These are phyloP conservation scores for Artemia sinica DNA, from an alignment of 2,888 invertebrate genomes.

Conservation along the genomic window DNA sequence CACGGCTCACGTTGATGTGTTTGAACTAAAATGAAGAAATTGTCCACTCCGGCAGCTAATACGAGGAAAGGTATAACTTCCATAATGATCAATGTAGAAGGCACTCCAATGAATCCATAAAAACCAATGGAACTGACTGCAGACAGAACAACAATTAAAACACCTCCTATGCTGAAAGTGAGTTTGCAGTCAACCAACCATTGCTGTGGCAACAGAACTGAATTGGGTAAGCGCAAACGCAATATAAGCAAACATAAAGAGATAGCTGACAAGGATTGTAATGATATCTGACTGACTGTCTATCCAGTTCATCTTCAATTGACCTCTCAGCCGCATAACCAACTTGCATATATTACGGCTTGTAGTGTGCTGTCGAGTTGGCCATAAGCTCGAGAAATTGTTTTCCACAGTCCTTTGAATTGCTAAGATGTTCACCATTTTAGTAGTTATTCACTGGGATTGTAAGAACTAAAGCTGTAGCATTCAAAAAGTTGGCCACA, in stretches of 20 bases:
- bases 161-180: constrained; percentile 83
- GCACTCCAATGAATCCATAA: constrained; percentile 70
- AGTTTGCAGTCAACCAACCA: constrained; percentile 83
- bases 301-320: constrained; percentile 78
- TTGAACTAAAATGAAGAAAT: constrained; percentile 87
- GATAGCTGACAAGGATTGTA: constrained; percentile 72
- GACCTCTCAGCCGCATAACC: constrained; percentile 78
- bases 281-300: constrained; percentile 66
- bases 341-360: constrained; percentile 56
- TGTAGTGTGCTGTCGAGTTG: constrained; percentile 46
- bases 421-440: constrained; percentile 40
- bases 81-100: constrained; percentile 88
- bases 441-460: constrained; percentile 77
- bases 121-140: constrained; percentile 82
- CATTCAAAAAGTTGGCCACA: constrained; percentile 45
- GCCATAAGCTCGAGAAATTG: constrained; percentile 60
- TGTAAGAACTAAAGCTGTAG: constrained; percentile 71
- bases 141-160: constrained; percentile 77
- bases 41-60: constrained; percentile 93
- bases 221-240: constrained; percentile 64
- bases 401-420: constrained; percentile 68
- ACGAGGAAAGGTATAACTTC: constrained; percentile 95
- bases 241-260: constrained; percentile 84
- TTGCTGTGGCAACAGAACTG: constrained; percentile 44
- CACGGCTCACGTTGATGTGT: constrained; percentile 66